Evolutionary conservation across 2,888 invertebrate genomes (phyloP), one percentile per base, ranked within the genome.

Genomic region (Pterostichus madidus): DNA sequence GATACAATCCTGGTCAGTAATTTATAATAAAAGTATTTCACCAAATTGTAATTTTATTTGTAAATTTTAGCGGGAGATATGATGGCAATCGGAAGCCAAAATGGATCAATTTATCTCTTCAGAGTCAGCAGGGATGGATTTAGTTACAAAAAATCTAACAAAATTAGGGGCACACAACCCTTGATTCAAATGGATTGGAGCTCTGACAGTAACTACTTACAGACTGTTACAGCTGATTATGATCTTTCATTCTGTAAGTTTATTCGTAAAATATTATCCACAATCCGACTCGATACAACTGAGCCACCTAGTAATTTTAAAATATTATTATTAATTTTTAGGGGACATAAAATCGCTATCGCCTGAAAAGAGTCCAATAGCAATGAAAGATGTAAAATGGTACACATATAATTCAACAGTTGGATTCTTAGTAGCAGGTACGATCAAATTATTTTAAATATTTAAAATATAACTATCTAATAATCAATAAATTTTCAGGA

Each of bases 321-420:
- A 76, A 68, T 59, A 15, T 75, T 73, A 46, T 64, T 8, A 53
- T 84, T 13, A 31, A 46, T 71, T 68, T 81, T 24, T 87, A 96
- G 96, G 97, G 97, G 97, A 97, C 88, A 94, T 97, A n/a, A 96
- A 96, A 89, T 94, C 96, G 0, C 90, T 97, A 76, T 95, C 96
- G 0, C 95, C 96, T 7, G 96, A 97, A 88, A 96, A 96, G 88
- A 96, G 96, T 88, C 96, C 96, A 2, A 93, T 96, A 84, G 96
- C 96, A 2, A 96, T 97, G 96, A 96, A 97, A 88, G 97, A 97
- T 87, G 94, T 96, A 0, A 96, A 96, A 89, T 97, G 97, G 97
- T 93, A 95, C 85, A 95, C 96, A 0, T 95, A 96, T 86, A 97
- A 96, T 86, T 95, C 96, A 64, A 96, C 96, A 0, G 95, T 97